Evolutionary conservation across 2,113 vertebrate genomes (phyloP).

Genomic region (Rhabdornis inornatus): DNA sequence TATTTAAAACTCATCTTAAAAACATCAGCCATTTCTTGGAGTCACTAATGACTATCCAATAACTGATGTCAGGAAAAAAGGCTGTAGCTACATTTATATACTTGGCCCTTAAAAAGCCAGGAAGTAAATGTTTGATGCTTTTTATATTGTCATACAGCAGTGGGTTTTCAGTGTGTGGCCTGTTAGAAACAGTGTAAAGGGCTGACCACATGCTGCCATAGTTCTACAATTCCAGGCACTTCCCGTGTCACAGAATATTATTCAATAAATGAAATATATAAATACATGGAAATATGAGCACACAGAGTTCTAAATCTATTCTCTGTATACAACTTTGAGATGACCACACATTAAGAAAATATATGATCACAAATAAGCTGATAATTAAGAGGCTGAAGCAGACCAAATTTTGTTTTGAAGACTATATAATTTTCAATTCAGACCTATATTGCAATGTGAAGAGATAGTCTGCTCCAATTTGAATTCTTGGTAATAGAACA

Average conservation of each 20-base stretch:
- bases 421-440: neutral
- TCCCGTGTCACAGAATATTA: neutral
- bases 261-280: neutral
- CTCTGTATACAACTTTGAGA: neutral
- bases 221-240: neutral
- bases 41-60: neutral
- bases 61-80: neutral
- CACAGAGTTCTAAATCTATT: neutral
- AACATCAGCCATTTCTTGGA: neutral
- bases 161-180: neutral
- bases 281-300: neutral
- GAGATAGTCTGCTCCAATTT: neutral
- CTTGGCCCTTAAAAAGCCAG: neutral
- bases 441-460: neutral
- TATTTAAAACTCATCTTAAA: neutral
- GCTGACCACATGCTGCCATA: neutral
- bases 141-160: neutral
- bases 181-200: neutral
- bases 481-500: neutral
- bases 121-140: neutral
- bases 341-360: neutral
- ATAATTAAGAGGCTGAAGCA: neutral
- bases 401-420: neutral
- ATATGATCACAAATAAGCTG: neutral
- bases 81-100: neutral